Conservation (phyloP, 2,797 vertebrate genomes). For the Neopelma chrysocephalum region DNA sequence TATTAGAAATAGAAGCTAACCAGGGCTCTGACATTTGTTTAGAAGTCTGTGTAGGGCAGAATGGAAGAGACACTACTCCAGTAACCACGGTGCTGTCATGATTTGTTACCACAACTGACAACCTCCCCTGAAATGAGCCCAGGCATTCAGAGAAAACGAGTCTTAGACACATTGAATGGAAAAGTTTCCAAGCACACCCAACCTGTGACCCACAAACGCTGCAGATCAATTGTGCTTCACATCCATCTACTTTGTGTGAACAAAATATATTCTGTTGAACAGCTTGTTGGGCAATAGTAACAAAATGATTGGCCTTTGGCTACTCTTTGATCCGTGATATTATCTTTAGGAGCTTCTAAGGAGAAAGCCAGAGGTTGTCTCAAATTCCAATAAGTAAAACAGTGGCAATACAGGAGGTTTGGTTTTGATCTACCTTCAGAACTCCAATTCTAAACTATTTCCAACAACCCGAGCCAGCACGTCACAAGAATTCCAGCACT, state of each 20-base stretch:
- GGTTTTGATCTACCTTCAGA: background rate
- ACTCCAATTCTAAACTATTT: background rate
- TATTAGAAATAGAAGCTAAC: background rate
- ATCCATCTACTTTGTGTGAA: background rate
- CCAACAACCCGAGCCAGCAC: background rate
- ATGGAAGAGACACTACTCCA: background rate
- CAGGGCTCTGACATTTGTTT: background rate
- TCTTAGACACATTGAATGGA: accelerated
- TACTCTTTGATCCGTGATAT: slow-evolving; percentile 17
- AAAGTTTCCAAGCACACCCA: background rate
- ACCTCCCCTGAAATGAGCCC: background rate
- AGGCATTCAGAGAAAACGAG: background rate
- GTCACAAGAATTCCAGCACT: background rate
- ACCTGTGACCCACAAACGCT: background rate
- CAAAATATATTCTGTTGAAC: slow-evolving; percentile 17
- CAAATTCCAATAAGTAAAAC: background rate
- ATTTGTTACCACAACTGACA: background rate
- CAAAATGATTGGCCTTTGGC: slow-evolving; percentile 13
- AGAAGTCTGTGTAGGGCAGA: background rate
- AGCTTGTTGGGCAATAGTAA: slow-evolving; percentile 29
- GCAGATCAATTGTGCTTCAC: background rate
- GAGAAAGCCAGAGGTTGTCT: slow-evolving; percentile 9
- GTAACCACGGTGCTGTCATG: background rate
- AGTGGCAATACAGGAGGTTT: background rate
- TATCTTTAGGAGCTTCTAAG: background rate